A percentile compares a stretch with the other conserved stretches of the same genome.
Evolutionary conservation across 2,888 invertebrate species (phyloP).

Genomic region (Deilephila elpenor): DNA sequence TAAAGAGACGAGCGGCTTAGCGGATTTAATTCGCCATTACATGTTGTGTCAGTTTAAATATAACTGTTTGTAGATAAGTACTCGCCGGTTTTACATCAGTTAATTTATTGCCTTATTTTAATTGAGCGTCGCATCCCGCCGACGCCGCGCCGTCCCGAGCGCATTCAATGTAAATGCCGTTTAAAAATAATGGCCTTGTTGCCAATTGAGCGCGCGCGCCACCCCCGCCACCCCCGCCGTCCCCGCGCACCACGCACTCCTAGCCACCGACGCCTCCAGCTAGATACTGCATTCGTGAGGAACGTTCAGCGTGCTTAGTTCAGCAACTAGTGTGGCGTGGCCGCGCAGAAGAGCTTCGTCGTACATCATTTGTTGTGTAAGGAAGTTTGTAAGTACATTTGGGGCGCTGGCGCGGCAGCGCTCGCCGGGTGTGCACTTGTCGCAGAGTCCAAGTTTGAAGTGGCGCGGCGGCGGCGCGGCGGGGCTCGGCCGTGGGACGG

Average conservation of each 20-base stretch:
- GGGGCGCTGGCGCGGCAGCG: background rate
- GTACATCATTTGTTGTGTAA: background rate
- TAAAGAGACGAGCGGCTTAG: background rate
- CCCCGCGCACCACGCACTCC: background rate
- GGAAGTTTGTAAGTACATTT: background rate
- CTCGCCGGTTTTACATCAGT: conserved; percentile 38
- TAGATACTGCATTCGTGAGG: background rate
- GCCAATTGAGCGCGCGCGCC: conserved; percentile 57
- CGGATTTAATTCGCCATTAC: conserved; percentile 22
- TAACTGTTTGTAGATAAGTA: conserved; percentile 14
- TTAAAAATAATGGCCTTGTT: conserved; percentile 70
- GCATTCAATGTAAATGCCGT: conserved; percentile 82
- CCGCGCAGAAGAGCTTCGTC: background rate
- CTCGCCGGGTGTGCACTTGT: background rate
- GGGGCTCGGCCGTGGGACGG: conserved; percentile 41
- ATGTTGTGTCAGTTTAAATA: conserved; percentile 2
- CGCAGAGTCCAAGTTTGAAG: background rate
- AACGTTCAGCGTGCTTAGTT: background rate
- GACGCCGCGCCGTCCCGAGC: conserved; percentile 39
- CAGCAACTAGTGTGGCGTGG: background rate
- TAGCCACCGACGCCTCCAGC: too few relatives aligned
- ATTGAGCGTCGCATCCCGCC: conserved; percentile 68
- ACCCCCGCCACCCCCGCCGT: conserved; percentile 16
- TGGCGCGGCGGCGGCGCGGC: conserved; percentile 36
- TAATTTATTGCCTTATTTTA: conserved; percentile 80